Base-by-base conservation (phyloP, 2,113 vertebrate genomes). In the Poicephalus meyeri region DNA sequence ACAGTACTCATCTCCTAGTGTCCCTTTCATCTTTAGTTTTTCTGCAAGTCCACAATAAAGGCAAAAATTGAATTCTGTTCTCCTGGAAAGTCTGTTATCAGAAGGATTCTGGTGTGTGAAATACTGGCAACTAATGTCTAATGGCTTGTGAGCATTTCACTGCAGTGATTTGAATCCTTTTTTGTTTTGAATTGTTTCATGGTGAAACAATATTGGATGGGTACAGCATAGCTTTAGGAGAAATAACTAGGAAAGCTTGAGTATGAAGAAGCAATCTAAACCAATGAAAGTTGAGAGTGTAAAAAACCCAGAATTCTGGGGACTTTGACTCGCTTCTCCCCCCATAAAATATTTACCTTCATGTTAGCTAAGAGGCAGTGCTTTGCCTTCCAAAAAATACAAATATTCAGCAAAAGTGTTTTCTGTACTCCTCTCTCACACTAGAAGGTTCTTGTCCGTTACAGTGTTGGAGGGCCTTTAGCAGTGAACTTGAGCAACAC, bases 251-350 rank as follows among this genome's bases (percentile, higher is more conserved):
- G 10, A 68, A 37, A 8, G 8, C 44, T 33, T 63, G 11, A 72
- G 44, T 41, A 25, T 1, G 2, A 64, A 71, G 52, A 47, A 88
- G 13, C 13, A 84, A 37, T 24, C 39, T 42, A 52, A 68, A 72
- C 4, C 26, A 61, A 50, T 79, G 37, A 25, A 74, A 52, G 11
- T 8, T 37, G 7, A 3, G 31, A 69, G 7, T 16, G 8, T 47
- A 78, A 41, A 70, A 44, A 39, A 1, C 0, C 10, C 4, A 26
- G 13, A 55, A 1, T 29, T 6, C 7, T 7, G 4, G 7, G 11
- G 23, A 46, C 29, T 78, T 52, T 41, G 31, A 41, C 44, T 53
- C 24, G 47, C 9, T 8, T 64, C 50, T 80, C 65, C 25, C 4
- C 39, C 18, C 8, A 9, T 52, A 69, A 73, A 78, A 28, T 80